Conservation (phyloP, 2,113 vertebrate species). For the Dendrocopos noguchii region DNA sequence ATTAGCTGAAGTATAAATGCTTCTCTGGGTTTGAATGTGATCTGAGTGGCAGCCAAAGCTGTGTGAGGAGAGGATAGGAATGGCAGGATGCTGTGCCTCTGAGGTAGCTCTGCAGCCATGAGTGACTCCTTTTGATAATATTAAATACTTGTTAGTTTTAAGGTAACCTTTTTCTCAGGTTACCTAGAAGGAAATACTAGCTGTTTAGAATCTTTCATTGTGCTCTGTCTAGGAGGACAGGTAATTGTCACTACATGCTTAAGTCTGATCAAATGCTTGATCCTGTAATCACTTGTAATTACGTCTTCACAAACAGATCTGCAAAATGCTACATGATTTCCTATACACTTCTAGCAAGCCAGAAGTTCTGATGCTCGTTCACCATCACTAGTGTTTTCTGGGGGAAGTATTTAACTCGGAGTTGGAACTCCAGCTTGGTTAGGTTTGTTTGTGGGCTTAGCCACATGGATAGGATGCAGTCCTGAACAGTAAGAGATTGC, state of each 20-base stretch:
- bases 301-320: not conserved
- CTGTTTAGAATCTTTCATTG: not conserved
- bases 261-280: not conserved
- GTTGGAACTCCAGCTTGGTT: accelerated
- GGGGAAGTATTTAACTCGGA: not conserved
- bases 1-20: accelerated
- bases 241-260: not conserved
- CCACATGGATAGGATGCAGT: not conserved
- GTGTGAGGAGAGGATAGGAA: not conserved
- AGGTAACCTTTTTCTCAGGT: not conserved
- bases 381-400: not conserved
- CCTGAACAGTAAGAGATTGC: accelerated
- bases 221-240: not conserved
- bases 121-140: no score
- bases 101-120: accelerated
- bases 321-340: not conserved
- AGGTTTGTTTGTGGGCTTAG: not conserved
- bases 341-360: not conserved
- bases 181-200: not conserved
- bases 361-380: not conserved
- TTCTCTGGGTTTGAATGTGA: not conserved
- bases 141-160: not conserved
- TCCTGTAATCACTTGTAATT: not conserved
- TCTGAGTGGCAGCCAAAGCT: not conserved
- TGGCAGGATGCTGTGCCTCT: not conserved